Base-by-base conservation (phyloP, 2,113 vertebrate species). In the Patagioenas fasciata region DNA sequence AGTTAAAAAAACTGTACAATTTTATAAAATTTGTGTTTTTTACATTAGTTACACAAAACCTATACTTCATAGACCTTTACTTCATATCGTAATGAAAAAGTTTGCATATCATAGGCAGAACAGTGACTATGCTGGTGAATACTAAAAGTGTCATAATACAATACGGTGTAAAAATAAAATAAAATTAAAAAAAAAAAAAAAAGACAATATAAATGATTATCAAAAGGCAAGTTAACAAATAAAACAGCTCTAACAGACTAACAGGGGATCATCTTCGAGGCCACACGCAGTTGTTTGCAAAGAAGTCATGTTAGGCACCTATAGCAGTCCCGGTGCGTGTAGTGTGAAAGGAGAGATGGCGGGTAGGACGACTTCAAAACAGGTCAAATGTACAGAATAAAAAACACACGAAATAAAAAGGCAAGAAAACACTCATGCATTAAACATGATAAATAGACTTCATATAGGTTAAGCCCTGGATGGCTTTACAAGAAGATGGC, bases 21-120 rank as follows among this genome's bases (percentile, higher is more conserved):
- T 98, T 98, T 99, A 99, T 99, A 99, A 99, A 99, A 99, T 98
- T 98, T 98, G 98, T 98, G 98, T 99, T 99, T 98, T 96, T 98
- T 99, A 99, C 99, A 99, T 99, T 99, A 99, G 99, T 99, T 99
- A 99, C 99, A 99, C 98, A 99, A 99, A 98, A 98, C 95, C 97
- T 98, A 98, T 99, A 99, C 99, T 99, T 99, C 98, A 99, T 99
- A 98, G 97, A 98, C 98, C 98, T 98, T 99, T 98, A 99, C 99
- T 99, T 99, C 99, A 99, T 99, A 98, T 96, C 44, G 85, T 98
- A 98, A 98, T 98, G 97, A 96, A 97, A 95, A 97, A 62, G 94
- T 98, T 97, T 99, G 99, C 98, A 97, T 98, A 98, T 98, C 98
- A 94, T 98, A 98, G 98, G 98, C 98, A 98, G 97, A 94, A 98